Evolutionary conservation across 1,140 invertebrate species (phyloP), one percentile per base, ranked within the genome.

Genomic region (Galendromus occidentalis): DNA sequence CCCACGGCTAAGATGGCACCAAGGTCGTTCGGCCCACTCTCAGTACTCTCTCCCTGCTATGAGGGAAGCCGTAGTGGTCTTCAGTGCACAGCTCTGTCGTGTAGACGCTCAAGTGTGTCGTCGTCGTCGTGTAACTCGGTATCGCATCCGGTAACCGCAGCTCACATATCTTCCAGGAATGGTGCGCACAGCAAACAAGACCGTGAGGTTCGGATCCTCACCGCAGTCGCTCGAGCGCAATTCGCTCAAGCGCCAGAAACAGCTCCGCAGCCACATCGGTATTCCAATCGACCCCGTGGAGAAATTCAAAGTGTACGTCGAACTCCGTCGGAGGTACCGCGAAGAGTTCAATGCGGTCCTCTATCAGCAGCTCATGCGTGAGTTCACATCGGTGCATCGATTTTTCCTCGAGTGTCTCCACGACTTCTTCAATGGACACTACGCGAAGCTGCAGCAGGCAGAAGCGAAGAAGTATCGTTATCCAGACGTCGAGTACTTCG

Each of bases 281-380:
- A 59, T 25, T 22, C 51, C 51, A 1, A 22, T 59, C 17, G 51
- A 59, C 6, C 51, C 51, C 25, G 51, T 59, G 12, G 51, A 59
- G 33, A 59, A 59, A 22, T 59, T 59, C 51, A 59, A 59, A 33
- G 51, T 59, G 51, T 59, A 59, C 25, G 51, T 59, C 14, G 51
- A 59, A 59, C 51, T 59, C 12, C 51, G 51, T 33, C 51, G 51
- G 14, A 59, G 51, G 51, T 59, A 59, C 51, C 51, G 51, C 14
- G 51, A 59, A 25, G 51, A 59, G 22, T 59, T 59, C 22, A 59
- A 59, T 33, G 51, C 51, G 51, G 51, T 59, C 51, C 51, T 59
- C 51, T 59, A 59, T 22, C 51, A 59, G 22, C 51, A 59, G 14
- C 14, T 59, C 25, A 59, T 59, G 51, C 51, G 51, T 9, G 51